Evolutionary conservation across 2,113 vertebrate genomes (phyloP).

Genomic region (Trematomus loennbergii): DNA sequence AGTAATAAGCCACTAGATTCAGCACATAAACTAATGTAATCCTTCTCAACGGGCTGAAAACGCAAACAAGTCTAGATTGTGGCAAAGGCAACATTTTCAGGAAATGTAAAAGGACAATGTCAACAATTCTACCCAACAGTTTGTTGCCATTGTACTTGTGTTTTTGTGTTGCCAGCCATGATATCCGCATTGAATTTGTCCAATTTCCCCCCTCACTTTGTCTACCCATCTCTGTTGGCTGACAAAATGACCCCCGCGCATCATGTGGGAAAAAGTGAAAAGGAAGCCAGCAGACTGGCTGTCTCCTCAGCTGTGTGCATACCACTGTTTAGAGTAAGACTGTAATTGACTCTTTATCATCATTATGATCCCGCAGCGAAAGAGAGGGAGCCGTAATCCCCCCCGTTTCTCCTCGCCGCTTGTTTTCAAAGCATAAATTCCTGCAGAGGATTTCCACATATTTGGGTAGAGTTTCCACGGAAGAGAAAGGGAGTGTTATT

Average conservation of each 20-base stretch:
- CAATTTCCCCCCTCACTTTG: slow-evolving; percentile 17
- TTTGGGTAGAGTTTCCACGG: slow-evolving; percentile 71
- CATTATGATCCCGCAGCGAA: slow-evolving; percentile 76
- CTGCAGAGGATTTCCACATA: slow-evolving; percentile 77
- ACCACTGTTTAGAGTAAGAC: slow-evolving; percentile 78
- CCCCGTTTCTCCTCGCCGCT: slow-evolving; percentile 54
- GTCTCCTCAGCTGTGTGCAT: slow-evolving; percentile 74
- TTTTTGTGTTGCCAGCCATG: slow-evolving; percentile 13
- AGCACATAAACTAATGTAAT: slow-evolving; percentile 30
- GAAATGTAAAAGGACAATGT: slow-evolving; percentile 10
- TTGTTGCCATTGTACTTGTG: slow-evolving; percentile 32
- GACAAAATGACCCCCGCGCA: slow-evolving; percentile 52
- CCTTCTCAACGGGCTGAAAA: slow-evolving; percentile 24
- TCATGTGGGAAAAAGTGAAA: slow-evolving; percentile 52
- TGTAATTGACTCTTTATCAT: slow-evolving; percentile 82
- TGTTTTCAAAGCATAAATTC: slow-evolving; percentile 79
- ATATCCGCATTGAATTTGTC: slow-evolving; percentile 37
- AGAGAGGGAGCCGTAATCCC: slow-evolving; percentile 68
- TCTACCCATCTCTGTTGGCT: slow-evolving; percentile 38
- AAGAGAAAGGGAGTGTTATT: slow-evolving; percentile 48
- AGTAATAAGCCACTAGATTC: slow-evolving; percentile 13
- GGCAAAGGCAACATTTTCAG: slow-evolving; percentile 11
- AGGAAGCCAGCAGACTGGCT: slow-evolving; percentile 72
- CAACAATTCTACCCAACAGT: slow-evolving; percentile 1
- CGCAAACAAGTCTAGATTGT: slow-evolving; percentile 7